Conservation (phyloP, 2,797 vertebrate species). For the Thalassophryne amazonica region DNA sequence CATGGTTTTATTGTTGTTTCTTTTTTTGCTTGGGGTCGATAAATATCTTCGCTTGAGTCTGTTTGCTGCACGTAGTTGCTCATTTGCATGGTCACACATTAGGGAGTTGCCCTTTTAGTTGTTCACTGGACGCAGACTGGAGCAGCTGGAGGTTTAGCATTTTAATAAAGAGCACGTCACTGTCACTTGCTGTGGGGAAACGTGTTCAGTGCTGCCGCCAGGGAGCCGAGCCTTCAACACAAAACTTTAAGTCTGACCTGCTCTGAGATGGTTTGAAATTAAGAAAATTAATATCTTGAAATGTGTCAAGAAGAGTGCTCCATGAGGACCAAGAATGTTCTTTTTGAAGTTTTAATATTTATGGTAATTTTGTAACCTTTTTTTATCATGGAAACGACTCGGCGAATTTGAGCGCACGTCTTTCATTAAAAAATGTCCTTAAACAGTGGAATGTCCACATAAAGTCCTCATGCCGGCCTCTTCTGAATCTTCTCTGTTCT, state of each 20-base stretch:
- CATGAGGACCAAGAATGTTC: constrained; percentile 11
- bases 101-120: constrained; percentile 47
- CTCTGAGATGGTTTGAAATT: neutral
- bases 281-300: neutral
- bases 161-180: constrained; percentile 57
- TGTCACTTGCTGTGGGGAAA: constrained; percentile 23
- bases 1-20: too few relatives aligned
- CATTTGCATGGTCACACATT: constrained; percentile 36
- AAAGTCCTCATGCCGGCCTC: too few relatives aligned
- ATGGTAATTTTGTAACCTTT: too few relatives aligned
- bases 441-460: too few relatives aligned
- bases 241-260: constrained; percentile 6
- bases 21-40: neutral
- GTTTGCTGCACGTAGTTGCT: constrained; percentile 29
- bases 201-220: constrained; percentile 23
- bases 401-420: too few relatives aligned
- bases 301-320: neutral
- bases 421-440: too few relatives aligned
- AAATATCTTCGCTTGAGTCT: constrained; percentile 16
- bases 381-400: too few relatives aligned
- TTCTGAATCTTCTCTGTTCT: too few relatives aligned
- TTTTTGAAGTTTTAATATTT: too few relatives aligned
- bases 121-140: constrained; percentile 18
- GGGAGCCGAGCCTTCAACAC: neutral
- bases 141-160: constrained; percentile 25